Evolutionary conservation across 2,888 invertebrate species (phyloP), one percentile per base, ranked within the genome.

Genomic region (Lydus trimaculatus): DNA sequence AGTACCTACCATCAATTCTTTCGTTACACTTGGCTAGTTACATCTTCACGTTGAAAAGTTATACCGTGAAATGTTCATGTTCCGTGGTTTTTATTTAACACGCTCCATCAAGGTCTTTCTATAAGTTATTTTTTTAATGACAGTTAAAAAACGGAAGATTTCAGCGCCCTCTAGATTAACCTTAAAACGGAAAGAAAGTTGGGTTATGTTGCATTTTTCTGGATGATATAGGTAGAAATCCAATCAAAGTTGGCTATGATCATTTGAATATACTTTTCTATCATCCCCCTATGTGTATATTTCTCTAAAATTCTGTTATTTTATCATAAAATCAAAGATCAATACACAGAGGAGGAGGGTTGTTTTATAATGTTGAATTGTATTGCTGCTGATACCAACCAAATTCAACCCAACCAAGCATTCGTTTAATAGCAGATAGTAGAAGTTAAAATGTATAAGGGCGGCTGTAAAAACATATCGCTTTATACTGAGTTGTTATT

Each of bases 401-500:
- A 28, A n/a, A n/a, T n/a, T 4, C 28, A 28, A 2, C 28, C 2
- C 28, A 5, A 17, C 43, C 43, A n/a, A 0, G 4, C 3, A 13
- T 33, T 13, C 43, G n/a, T 43, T 43, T 43, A 17, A n/a, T 43
- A 6, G 20, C 11, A 7, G 20, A 25, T 25, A 56, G 56, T 69
- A 65, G n/a, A 76, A 78, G 76, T 75, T 76, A 74, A 75, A 76
- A 75, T 72, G 69, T 59, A 31, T 64, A 43, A 73, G 69, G 75
- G 66, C 76, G 81, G 81, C 83, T 83, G 83, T 72, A 81, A 83
- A 83, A 83, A 83, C 82, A 83, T 73, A 76, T 73, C 76, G 80
- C 79, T 79, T 84, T 84, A 82, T 84, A 75, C 72, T 67, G 72
- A 83, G 81, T 83, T 82, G 83, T 83, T 84, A 83, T 79, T 78